These are phyloP conservation scores for Agrypnus murinus DNA, from an alignment of 2,888 invertebrate genomes.

Conservation along the genomic window DNA sequence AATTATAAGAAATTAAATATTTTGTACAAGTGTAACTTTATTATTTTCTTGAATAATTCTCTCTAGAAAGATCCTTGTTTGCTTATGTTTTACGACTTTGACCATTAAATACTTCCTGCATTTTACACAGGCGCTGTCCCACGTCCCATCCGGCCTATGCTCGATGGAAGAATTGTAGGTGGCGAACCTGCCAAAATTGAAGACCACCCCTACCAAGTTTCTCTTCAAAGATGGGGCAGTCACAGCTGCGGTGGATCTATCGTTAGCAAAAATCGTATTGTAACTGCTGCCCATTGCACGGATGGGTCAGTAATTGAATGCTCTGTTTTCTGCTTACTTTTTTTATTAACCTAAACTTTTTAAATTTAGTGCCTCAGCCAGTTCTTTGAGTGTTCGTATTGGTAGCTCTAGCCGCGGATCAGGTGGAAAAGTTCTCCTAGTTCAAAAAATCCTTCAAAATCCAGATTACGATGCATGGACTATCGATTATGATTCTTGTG, in stretches of 20 bases:
- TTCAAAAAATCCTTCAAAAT: conserved; percentile 4
- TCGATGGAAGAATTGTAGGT: conserved; percentile 60
- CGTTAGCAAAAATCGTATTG: too few relatives aligned
- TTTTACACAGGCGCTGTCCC: too few relatives aligned
- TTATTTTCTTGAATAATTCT: too few relatives aligned
- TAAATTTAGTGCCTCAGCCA: too few relatives aligned
- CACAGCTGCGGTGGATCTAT: conserved; percentile 62
- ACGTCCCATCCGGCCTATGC: conserved; percentile 12
- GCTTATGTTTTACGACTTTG: too few relatives aligned
- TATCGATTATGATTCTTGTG: too few relatives aligned
- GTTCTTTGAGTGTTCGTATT: conserved; percentile 15
- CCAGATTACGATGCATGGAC: not conserved
- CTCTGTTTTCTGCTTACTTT: not conserved
- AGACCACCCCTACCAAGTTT: conserved; percentile 60
- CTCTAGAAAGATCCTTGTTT: too few relatives aligned
- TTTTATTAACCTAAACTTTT: too few relatives aligned
- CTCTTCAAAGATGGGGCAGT: conserved; percentile 52
- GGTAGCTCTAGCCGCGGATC: conserved; percentile 40
- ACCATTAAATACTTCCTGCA: too few relatives aligned
- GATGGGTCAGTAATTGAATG: conserved; percentile 42
- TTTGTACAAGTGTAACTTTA: too few relatives aligned
- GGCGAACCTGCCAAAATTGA: conserved; percentile 57
- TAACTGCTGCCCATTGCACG: conserved; percentile 63
- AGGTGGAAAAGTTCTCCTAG: conserved; percentile 45
- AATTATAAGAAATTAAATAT: too few relatives aligned